These are phyloP conservation scores for Tympanoctomys barrerae DNA, from an alignment of 2,797 vertebrate species.

Conservation along the genomic window DNA sequence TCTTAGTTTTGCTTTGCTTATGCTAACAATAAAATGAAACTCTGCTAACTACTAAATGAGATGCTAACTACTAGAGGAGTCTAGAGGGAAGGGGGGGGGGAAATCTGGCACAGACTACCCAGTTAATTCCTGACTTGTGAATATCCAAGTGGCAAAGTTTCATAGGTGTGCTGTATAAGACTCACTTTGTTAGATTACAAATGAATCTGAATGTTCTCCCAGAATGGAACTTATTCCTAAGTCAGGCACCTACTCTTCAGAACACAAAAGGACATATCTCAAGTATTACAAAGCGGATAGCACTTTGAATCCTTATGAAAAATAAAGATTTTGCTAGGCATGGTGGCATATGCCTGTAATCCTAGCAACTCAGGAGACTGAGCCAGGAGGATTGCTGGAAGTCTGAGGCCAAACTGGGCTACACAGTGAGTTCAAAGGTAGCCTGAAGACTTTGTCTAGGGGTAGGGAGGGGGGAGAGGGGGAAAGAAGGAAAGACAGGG, in stretches of 20 bases:
- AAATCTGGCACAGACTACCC: conserved; percentile 5
- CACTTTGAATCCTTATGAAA: conserved; percentile 45
- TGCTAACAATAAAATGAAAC: conserved; percentile 45
- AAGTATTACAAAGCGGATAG: conserved; percentile 2
- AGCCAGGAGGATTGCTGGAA: not conserved
- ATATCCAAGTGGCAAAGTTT: not conserved
- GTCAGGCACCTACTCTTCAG: not conserved
- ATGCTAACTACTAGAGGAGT: conserved; percentile 10
- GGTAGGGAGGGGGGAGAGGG: no score
- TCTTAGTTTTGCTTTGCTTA: conserved; percentile 56
- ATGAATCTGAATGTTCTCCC: not conserved
- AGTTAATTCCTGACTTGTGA: not conserved
- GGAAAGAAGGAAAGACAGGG: no score
- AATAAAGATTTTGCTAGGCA: not conserved
- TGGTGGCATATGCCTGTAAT: not conserved
- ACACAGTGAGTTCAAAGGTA: not conserved
- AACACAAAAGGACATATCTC: conserved; percentile 29
- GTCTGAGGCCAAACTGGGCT: not conserved
- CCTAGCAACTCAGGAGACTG: not conserved
- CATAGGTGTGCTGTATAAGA: not conserved
- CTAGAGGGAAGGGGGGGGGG: not conserved
- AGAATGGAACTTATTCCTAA: not conserved
- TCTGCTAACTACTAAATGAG: not conserved
- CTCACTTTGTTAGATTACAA: not conserved
- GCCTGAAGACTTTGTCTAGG: not conserved